Evolutionary conservation across 2,113 vertebrate genomes (phyloP).

Genomic region (Sphyrna mokarran): DNA sequence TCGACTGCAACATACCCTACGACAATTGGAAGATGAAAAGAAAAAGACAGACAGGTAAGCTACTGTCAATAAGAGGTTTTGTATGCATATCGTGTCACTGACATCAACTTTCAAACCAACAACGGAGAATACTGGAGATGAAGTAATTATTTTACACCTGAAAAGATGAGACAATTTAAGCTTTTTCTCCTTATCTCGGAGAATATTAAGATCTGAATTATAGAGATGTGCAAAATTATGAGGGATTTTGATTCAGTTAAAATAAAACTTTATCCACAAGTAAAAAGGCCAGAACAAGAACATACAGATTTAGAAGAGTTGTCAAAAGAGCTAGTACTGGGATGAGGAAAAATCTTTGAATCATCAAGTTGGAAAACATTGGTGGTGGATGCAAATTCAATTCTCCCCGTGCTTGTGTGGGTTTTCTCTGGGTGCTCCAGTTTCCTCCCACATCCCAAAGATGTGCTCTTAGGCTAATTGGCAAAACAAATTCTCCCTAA

Average conservation of each 20-base stretch:
- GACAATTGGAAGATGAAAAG: slow-evolving; percentile 94
- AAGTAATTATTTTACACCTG: background rate
- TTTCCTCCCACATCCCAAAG: too few relatives aligned
- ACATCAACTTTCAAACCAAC: background rate
- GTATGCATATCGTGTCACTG: background rate
- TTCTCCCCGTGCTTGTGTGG: too few relatives aligned
- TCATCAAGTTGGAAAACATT: background rate
- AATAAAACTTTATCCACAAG: background rate
- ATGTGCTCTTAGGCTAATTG: too few relatives aligned
- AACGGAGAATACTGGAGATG: background rate
- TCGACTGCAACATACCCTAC: slow-evolving; percentile 87
- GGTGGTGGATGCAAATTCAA: background rate
- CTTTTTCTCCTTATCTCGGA: background rate
- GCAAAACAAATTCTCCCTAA: too few relatives aligned
- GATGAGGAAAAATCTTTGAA: background rate
- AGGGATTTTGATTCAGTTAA: background rate
- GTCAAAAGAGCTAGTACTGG: background rate
- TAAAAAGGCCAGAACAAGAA: background rate
- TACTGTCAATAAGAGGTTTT: background rate
- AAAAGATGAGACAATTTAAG: background rate
- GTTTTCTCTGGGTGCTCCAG: too few relatives aligned
- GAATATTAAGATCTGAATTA: background rate
- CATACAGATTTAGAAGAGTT: background rate
- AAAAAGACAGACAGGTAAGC: slow-evolving; percentile 95
- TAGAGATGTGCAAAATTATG: background rate